Evolutionary conservation across 2,797 vertebrate genomes (phyloP).

Genomic region (Parauchenoglanis ngamensis): DNA sequence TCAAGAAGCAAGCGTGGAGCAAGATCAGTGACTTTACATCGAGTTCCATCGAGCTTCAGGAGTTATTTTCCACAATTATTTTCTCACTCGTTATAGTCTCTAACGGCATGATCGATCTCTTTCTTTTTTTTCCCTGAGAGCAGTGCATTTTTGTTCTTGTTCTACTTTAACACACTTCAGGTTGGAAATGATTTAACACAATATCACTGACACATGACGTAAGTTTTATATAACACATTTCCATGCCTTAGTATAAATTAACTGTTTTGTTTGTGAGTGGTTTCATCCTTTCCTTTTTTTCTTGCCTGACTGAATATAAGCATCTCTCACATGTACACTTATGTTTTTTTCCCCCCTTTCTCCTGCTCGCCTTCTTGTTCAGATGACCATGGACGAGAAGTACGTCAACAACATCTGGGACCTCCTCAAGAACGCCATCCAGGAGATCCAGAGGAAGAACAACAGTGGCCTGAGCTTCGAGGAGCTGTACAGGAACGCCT

Average conservation of each 20-base stretch:
- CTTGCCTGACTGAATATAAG: background rate
- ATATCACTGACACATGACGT: background rate
- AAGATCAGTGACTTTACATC: background rate
- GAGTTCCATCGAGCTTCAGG: background rate
- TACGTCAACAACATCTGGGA: constrained; percentile 99
- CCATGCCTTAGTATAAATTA: background rate
- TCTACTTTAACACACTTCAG: too few relatives aligned
- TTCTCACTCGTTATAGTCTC: background rate
- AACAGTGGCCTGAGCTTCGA: constrained; percentile 98
- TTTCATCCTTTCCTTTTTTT: background rate
- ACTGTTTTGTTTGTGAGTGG: background rate
- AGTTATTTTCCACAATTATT: background rate
- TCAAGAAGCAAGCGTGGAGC: background rate
- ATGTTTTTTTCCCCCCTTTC: background rate
- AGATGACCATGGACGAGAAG: constrained; percentile 99
- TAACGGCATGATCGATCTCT: background rate
- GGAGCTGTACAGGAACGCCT: constrained; percentile 97
- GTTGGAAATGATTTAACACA: background rate
- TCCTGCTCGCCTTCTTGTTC: constrained; percentile 57
- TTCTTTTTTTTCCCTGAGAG: background rate
- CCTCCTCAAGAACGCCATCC: constrained; percentile 97
- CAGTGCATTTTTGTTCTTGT: background rate
- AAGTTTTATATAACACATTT: background rate
- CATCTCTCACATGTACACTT: background rate
- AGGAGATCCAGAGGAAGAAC: constrained; percentile 99